Conservation (phyloP, 2,113 vertebrate genomes). For the Pelmatolapia mariae region DNA sequence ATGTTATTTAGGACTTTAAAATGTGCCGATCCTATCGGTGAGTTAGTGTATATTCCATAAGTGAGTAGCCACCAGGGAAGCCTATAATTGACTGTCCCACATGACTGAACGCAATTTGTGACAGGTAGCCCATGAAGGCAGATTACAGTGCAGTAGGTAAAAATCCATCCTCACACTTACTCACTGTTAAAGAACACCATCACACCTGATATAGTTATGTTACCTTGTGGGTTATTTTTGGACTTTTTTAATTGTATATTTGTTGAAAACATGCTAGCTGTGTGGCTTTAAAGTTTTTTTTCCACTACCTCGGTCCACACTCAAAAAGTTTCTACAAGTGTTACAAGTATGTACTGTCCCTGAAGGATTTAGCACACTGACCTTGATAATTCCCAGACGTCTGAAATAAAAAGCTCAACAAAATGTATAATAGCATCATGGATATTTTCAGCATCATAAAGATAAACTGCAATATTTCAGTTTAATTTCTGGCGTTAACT, state of each 20-base stretch:
- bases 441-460: neutral
- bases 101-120: constrained; percentile 2
- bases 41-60: neutral
- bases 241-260: neutral
- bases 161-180: neutral
- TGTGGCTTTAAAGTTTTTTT: neutral
- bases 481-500: neutral
- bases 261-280: neutral
- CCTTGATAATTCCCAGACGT: neutral
- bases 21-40: neutral
- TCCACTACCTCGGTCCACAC: neutral
- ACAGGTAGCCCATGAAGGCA: neutral
- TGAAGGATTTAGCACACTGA: neutral
- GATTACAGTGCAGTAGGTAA: neutral
- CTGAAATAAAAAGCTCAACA: neutral
- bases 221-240: neutral
- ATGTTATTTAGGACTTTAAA: neutral
- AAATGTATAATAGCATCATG: neutral
- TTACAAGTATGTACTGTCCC: neutral
- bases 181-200: neutral
- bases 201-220: neutral
- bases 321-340: neutral
- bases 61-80: neutral
- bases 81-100: neutral
- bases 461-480: neutral